Conservation (phyloP, 2,113 vertebrate genomes). For the Herpailurus yagouaroundi region DNA sequence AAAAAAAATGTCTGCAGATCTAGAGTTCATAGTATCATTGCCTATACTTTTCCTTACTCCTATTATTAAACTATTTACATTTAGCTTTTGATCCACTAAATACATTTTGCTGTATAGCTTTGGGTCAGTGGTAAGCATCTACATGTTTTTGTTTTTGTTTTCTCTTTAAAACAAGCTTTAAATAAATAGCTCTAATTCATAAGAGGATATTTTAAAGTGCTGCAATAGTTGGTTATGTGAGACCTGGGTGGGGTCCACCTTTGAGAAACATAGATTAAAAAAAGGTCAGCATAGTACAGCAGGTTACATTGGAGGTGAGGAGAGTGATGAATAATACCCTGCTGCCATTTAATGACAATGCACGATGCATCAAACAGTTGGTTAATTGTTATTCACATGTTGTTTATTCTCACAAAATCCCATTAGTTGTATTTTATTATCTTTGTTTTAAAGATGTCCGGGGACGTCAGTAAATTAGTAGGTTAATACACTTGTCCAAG, state of each 20-base stretch:
- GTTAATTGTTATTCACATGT: background rate
- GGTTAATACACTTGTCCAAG: background rate
- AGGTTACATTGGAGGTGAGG: background rate
- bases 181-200: background rate
- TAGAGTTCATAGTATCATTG: background rate
- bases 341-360: background rate
- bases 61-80: background rate
- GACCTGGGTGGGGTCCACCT: background rate
- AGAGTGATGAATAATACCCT: background rate
- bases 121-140: background rate
- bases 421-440: background rate
- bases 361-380: background rate
- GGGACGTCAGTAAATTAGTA: background rate
- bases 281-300: background rate
- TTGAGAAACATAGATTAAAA: background rate
- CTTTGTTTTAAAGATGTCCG: background rate
- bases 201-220: background rate
- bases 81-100: background rate
- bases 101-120: background rate
- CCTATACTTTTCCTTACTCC: background rate
- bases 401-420: slow-evolving; percentile 13
- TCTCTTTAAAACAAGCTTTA: background rate
- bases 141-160: background rate
- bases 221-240: background rate
- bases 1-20: background rate